Evolutionary conservation across 1,140 invertebrate species (phyloP).

Genomic region (Drosophila ohnishii): DNA sequence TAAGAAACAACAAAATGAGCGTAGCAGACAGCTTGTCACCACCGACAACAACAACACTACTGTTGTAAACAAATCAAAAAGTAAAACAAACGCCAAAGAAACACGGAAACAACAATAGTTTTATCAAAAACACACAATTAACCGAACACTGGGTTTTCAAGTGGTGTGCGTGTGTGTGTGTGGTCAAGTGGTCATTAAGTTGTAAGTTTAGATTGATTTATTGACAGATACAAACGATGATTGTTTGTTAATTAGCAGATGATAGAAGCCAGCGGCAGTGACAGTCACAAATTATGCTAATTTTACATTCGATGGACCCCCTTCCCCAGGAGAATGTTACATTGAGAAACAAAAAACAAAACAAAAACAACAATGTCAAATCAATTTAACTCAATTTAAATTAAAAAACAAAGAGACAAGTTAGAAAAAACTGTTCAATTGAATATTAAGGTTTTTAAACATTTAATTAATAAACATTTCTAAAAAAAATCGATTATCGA

Average conservation of each 20-base stretch:
- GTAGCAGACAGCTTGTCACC: constrained; percentile 62
- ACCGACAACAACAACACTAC: constrained; percentile 4
- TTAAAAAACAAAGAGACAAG: not conserved
- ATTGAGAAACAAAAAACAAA: not conserved
- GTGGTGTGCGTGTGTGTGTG: constrained; percentile 13
- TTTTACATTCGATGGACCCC: not conserved
- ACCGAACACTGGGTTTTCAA: too few relatives aligned
- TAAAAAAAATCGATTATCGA: too few relatives aligned
- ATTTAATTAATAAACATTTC: too few relatives aligned
- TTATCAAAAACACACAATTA: constrained; percentile 5
- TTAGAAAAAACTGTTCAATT: not conserved
- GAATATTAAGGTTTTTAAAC: too few relatives aligned
- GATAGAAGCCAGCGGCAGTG: constrained; percentile 3
- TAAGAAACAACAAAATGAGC: constrained; percentile 35
- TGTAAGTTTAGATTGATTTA: constrained; percentile 39
- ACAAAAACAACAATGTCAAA: too few relatives aligned
- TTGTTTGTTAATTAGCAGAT: constrained; percentile 39
- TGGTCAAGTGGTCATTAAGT: constrained; percentile 44
- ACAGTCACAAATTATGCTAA: constrained; percentile 8
- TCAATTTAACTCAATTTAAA: not conserved
- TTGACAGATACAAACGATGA: constrained; percentile 33
- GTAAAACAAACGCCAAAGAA: constrained; percentile 20
- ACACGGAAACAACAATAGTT: constrained; percentile 14
- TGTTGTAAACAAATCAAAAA: constrained; percentile 51
- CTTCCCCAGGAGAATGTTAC: not conserved